Evolutionary conservation across 2,888 invertebrate species (phyloP), one percentile per base, ranked within the genome.

Genomic region (Leuctra nigra): DNA sequence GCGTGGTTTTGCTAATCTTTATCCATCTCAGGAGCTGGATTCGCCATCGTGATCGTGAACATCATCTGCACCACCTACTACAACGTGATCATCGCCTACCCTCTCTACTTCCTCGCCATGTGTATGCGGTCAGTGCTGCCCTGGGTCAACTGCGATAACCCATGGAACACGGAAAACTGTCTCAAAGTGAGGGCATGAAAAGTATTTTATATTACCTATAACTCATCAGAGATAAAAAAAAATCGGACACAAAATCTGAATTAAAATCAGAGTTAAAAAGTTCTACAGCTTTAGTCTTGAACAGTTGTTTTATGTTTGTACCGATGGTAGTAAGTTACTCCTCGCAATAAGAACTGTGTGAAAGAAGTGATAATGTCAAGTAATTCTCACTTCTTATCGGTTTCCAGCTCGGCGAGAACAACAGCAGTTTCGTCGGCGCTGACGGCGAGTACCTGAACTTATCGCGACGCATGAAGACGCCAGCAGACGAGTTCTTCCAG

Each of bases 401-500:
- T 61, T 73, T 72, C 61, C 68, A 79, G 79, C 61, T 69, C 33
- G 66, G n/a, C n/a, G n/a, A n/a, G n/a, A n/a, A n/a, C n/a, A n/a
- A n/a, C n/a, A 39, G 16, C 39, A 18, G 18, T 16, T 39, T 39
- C 24, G n/a, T n/a, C n/a, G n/a, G n/a, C n/a, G n/a, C n/a, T n/a
- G n/a, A n/a, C n/a, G 14, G 25, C 7, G 25, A 47, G 25, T 1
- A 20, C 13, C 73, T 68, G 57, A 67, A 68, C 46, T 67, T 70
- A 53, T 61, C 64, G 38, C 69, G 62, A 35, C 68, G 72, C 36
- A 69, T 77, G 24, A 77, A 79, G 62, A 87, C 88, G 1, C 85
- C 89, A 1, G 84, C 89, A 7, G 88, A 90, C 68, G 89, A 90
- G 70, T 91, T 88, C 71, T 91, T 87, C 68, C 85, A 87, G 90